Conservation (phyloP, 2,113 vertebrate genomes). For the Microtus montanus region DNA sequence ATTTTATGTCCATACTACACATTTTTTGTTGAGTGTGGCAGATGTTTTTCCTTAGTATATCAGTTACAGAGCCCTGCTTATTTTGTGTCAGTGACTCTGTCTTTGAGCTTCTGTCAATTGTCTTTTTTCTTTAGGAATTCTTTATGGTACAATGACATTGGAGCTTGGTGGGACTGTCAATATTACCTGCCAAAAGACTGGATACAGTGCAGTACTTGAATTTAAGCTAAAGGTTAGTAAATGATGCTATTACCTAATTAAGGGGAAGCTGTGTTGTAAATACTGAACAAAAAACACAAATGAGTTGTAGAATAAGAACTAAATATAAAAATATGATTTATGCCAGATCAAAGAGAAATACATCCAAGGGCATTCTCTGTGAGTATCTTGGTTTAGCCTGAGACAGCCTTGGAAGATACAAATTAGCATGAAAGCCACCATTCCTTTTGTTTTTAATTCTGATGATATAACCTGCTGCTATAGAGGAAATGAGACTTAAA, state of each 20-base stretch:
- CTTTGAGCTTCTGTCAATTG: neutral
- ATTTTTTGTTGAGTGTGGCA: neutral
- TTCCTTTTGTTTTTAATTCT: constrained; percentile 44
- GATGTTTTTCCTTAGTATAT: neutral
- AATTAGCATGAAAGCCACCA: constrained; percentile 18
- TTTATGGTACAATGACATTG: constrained; percentile 98
- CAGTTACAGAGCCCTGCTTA: neutral
- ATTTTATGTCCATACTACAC: neutral
- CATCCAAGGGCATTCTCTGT: neutral
- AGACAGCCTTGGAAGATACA: constrained; percentile 14
- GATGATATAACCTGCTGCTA: constrained; percentile 21
- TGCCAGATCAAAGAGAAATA: neutral
- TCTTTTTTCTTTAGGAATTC: constrained; percentile 89
- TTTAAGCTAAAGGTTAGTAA: constrained; percentile 96
- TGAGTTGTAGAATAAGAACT: constrained; percentile 34
- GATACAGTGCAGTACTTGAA: constrained; percentile 97
- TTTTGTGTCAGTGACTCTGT: neutral
- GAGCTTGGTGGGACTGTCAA: constrained; percentile 95
- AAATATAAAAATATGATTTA: constrained; percentile 31
- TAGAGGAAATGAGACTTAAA: constrained; percentile 15
- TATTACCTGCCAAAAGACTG: constrained; percentile 97
- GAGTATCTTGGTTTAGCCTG: neutral
- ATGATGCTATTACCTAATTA: neutral
- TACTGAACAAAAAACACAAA: constrained; percentile 27
- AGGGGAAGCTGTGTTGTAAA: neutral